Evolutionary conservation across 2,888 invertebrate species (phyloP).

Genomic region (Megastigmus dorsalis): DNA sequence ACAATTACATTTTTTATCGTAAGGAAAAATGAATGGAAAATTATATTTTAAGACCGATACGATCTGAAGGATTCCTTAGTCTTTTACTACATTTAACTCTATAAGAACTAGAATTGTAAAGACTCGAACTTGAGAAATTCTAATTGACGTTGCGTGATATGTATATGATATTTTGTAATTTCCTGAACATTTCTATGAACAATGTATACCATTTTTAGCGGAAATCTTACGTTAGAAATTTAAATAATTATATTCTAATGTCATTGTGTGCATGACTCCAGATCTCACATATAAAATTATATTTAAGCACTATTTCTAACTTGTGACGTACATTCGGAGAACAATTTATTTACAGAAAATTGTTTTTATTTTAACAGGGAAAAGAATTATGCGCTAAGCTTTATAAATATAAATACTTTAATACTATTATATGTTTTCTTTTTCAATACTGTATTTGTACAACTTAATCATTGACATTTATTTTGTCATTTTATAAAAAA

Average conservation of each 20-base stretch:
- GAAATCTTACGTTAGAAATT: no score
- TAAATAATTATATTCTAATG: no score
- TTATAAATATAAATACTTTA: slow-evolving; percentile 16
- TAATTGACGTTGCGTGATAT: background rate
- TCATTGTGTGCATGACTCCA: no score
- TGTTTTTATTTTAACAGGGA: background rate
- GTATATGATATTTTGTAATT: background rate
- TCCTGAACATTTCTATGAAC: no score
- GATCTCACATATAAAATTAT: slow-evolving; percentile 15
- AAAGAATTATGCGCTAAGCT: slow-evolving; percentile 16
- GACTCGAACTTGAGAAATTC: background rate
- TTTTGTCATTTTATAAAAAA: slow-evolving; percentile 39
- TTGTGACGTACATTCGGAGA: background rate
- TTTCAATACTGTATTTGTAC: slow-evolving; percentile 11
- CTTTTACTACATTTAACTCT: no score
- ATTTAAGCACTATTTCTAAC: background rate
- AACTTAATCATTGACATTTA: slow-evolving; percentile 37
- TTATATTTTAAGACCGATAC: background rate
- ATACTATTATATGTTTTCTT: slow-evolving; percentile 43
- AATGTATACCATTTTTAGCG: background rate
- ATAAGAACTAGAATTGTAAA: no score
- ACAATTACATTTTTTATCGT: background rate
- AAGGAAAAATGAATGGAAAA: no score
- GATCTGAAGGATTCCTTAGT: no score
- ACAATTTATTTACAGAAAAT: background rate